Evolutionary conservation across 1,140 invertebrate species (phyloP).

Genomic region (Apocrypta bakeri): DNA sequence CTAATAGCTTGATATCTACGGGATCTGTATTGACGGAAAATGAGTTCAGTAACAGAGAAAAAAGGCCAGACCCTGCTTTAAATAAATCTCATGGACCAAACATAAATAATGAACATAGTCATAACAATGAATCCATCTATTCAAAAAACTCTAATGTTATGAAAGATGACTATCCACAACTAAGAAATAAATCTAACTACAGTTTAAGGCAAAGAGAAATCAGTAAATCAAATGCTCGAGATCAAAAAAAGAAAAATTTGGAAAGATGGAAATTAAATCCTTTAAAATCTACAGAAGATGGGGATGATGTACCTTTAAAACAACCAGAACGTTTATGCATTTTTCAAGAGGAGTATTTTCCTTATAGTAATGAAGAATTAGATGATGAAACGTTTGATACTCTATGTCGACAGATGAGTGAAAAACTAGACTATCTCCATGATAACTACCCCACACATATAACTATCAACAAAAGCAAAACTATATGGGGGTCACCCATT

Average conservation of each 20-base stretch:
- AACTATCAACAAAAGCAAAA: slow-evolving; percentile 40
- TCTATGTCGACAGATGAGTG: slow-evolving; percentile 48
- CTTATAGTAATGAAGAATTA: slow-evolving; percentile 46
- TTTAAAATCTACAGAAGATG: slow-evolving; percentile 7
- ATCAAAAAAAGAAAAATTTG: slow-evolving; percentile 1
- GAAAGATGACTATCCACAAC: not conserved
- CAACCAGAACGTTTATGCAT: slow-evolving; percentile 6
- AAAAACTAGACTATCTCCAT: slow-evolving; percentile 56
- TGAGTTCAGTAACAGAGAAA: not conserved
- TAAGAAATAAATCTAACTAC: not conserved
- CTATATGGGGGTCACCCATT: slow-evolving; percentile 65
- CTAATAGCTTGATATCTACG: not conserved
- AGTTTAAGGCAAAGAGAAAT: not conserved
- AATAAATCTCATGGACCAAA: not conserved
- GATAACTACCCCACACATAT: no score
- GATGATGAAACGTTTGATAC: slow-evolving; percentile 51
- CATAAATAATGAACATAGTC: slow-evolving; percentile 9
- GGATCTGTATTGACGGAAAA: not conserved
- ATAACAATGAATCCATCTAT: slow-evolving; percentile 12
- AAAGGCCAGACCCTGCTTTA: not conserved
- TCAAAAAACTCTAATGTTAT: not conserved
- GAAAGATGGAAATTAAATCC: slow-evolving; percentile 49
- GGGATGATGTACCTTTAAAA: slow-evolving; percentile 55
- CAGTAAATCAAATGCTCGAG: not conserved
- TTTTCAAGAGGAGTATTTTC: not conserved